Base-by-base conservation (phyloP, 1,140 invertebrate species). In the Scaptomyza montana region DNA sequence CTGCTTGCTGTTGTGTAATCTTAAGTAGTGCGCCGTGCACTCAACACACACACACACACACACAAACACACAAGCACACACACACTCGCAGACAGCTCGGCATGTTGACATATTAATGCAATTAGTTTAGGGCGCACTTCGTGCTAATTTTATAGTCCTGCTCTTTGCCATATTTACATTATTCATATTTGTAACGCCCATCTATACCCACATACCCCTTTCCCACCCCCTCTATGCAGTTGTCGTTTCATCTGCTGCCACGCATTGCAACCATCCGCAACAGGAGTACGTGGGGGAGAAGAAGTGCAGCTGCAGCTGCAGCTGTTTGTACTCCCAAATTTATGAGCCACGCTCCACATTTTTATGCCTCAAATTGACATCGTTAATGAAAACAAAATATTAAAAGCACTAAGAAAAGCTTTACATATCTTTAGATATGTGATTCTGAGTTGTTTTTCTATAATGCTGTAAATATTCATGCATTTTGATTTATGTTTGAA, bases 61-160 rank as follows among this genome's bases (percentile, higher is more conserved):
- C 55, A 16, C n/a, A n/a, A 10, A 9, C 25, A 33, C 4, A 19
- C 54, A 47, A 28, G 25, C 45, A 41, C 56, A 47, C 49, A 43
- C 13, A 56, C 65, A 65, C 43, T 46, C 50, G 28, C 63, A 69
- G 70, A 61, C 61, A 33, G 62, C 50, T 51, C 51, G 47, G 59
- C 78, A 89, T 87, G 85, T 89, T 87, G 84, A 87, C 84, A 87
- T 84, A 89, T 87, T 89, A 87, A 89, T 87, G 84, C 84, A 87
- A 87, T 87, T 87, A 87, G 79, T 84, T 81, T 78, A 54, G 78
- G 81, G 60, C 67, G 62, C 59, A 60, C 62, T 72, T 64, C 47
- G 76, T 79, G 84, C 84, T 87, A 87, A 87, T 87, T 87, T 84
- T 82, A 89, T 77, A 77, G 69, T 71, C 43, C 47, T 61, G 53